Conservation (phyloP, 2,797 vertebrate genomes). For the Capromys pilorides region DNA sequence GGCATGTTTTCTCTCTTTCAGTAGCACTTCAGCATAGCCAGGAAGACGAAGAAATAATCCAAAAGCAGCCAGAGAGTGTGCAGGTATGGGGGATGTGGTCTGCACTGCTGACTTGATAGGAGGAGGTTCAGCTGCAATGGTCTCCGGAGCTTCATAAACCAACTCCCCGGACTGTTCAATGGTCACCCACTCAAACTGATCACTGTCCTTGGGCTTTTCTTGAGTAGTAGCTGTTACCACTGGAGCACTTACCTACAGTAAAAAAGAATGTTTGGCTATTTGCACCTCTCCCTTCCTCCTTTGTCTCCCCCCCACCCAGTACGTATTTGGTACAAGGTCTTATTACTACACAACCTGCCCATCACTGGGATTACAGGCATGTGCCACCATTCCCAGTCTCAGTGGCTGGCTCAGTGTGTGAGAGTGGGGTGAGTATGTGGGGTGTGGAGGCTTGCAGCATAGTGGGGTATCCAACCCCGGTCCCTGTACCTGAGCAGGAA, state of each 20-base stretch:
- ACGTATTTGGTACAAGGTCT: too few relatives aligned
- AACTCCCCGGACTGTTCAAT: slow-evolving; percentile 98
- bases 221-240: slow-evolving; percentile 94
- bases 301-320: too few relatives aligned
- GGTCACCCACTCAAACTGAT: slow-evolving; percentile 99
- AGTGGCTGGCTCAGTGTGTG: too few relatives aligned
- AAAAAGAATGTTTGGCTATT: not conserved
- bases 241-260: slow-evolving; percentile 94
- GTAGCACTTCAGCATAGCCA: slow-evolving; percentile 97
- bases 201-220: slow-evolving; percentile 98
- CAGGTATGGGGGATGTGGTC: slow-evolving; percentile 98
- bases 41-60: slow-evolving; percentile 98
- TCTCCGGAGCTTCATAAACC: slow-evolving; percentile 98
- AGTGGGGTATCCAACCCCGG: too few relatives aligned
- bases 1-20: slow-evolving; percentile 98
- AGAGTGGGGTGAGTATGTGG: too few relatives aligned
- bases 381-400: too few relatives aligned
- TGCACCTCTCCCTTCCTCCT: not conserved
- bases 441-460: too few relatives aligned
- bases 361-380: too few relatives aligned
- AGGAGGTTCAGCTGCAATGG: slow-evolving; percentile 94
- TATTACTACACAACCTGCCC: too few relatives aligned
- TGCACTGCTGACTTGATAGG: slow-evolving; percentile 97
- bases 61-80: slow-evolving; percentile 98
- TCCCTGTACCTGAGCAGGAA: too few relatives aligned